Conservation (phyloP, 2,113 vertebrate genomes). For the Xiphias gladius region DNA sequence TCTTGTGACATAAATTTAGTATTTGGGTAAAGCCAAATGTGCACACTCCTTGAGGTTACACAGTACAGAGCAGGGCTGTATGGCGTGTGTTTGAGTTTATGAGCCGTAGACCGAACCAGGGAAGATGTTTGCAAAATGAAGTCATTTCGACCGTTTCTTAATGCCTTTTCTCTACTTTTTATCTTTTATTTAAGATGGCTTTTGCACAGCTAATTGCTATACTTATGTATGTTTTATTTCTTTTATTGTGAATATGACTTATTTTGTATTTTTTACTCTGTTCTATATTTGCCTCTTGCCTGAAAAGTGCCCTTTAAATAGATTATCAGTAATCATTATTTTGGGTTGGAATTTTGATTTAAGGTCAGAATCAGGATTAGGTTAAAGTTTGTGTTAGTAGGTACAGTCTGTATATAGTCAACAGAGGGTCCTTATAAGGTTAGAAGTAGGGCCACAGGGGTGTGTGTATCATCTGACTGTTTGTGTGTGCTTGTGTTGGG, state of each 20-base stretch:
- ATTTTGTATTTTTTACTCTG: background rate
- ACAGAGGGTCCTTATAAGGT: slow-evolving; percentile 49
- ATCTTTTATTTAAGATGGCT: background rate
- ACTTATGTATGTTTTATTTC: background rate
- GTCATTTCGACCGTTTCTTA: background rate
- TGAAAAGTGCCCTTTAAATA: background rate
- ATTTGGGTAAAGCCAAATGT: slow-evolving; percentile 2
- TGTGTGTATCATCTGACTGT: slow-evolving; percentile 35
- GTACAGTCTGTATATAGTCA: slow-evolving; percentile 12
- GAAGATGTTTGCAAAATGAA: slow-evolving; percentile 19
- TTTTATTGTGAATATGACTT: background rate
- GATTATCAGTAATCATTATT: background rate
- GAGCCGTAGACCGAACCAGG: background rate
- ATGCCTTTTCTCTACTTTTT: background rate
- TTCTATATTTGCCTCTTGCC: background rate
- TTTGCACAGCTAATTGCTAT: background rate
- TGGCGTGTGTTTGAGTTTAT: slow-evolving; percentile 9
- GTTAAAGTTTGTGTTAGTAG: slow-evolving; percentile 18
- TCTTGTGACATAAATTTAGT: slow-evolving; percentile 23
- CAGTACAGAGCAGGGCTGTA: slow-evolving; percentile 5
- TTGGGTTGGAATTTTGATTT: background rate
- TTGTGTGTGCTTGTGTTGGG: slow-evolving; percentile 39
- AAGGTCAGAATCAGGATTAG: background rate
- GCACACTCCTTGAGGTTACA: slow-evolving; percentile 4
- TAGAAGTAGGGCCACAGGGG: background rate